Evolutionary conservation across 2,797 vertebrate genomes (phyloP), one percentile per base, ranked within the genome.

Genomic region (Diglossa cyanea): DNA sequence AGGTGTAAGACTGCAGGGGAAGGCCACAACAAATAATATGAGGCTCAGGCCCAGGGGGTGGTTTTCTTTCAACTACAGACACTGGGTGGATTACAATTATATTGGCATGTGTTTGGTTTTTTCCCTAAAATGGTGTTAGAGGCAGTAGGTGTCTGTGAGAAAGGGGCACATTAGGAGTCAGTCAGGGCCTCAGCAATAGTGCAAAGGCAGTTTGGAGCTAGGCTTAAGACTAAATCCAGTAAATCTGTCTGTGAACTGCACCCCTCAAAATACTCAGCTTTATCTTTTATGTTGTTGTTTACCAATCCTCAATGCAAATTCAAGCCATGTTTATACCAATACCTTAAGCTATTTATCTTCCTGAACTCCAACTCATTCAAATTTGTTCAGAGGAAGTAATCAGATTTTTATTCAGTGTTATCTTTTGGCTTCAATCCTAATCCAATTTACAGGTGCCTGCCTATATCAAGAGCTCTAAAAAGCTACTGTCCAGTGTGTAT

Each of bases 41-140:
- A 72, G 8, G 13, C 66, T 85, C 30, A 68, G n/a, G 7, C 12
- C 13, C 25, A 10, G 10, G 12, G 6, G 1, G 2, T 33, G 13
- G 2, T 58, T 91, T 85, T 57, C 21, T 19, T 74, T 70, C 51
- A 83, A 35, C 26, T 42, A 17, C 0, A 4, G 31, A 17, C 24
- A 73, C 18, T 25, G n/a, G 0, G 3, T 63, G 20, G 10, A 40
- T 40, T 71, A 47, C 10, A 21, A 40, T 65, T 72, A 7, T 55
- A 65, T 24, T 16, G 37, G 5, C 28, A 40, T 0, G 0, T 35
- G 3, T 9, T 55, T 44, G n/a, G 2, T 4, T 20, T 35, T 86
- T 72, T 26, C 17, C 35, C 35, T 42, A 30, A 82, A 72, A 72
- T 28, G 72, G 1, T 4, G 12, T 57, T 53, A 61, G 35, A 65